phyloP scores from a whole-genome alignment of 2,797 vertebrate species.

The Catharus ustulatus region DNA sequence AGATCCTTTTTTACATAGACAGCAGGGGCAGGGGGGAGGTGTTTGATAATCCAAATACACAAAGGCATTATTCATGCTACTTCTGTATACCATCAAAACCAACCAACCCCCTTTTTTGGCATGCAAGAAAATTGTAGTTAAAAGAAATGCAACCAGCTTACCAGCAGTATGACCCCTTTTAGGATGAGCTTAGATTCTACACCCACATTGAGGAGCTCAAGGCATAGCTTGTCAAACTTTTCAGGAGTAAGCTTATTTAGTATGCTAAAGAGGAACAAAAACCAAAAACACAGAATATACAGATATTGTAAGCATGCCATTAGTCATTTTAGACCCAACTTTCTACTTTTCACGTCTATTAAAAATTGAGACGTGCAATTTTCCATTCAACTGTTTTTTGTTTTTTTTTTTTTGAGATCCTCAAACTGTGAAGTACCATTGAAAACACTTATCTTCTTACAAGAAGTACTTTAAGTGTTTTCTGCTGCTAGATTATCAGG shows the following conservation, averaged over 20 bases:
- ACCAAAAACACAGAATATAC: background rate
- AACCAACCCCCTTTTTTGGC: background rate
- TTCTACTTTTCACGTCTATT: background rate
- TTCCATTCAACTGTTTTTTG: fast-evolving
- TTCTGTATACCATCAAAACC: background rate
- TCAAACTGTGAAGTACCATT: fast-evolving
- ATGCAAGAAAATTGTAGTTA: background rate
- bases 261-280: constrained; percentile 82
- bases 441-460: background rate
- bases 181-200: constrained; percentile 99
- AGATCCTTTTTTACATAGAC: background rate
- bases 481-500: background rate
- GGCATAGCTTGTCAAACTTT: constrained; percentile 99
- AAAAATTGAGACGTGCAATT: fast-evolving
- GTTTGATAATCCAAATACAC: background rate
- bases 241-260: constrained; percentile 99
- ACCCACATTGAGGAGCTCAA: constrained; percentile 99
- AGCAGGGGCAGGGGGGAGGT: fast-evolving
- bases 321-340: background rate
- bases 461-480: background rate
- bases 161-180: constrained; percentile 99
- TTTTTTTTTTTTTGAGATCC: fast-evolving
- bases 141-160: constrained; percentile 69
- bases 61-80: no score
- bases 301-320: fast-evolving